Percentiles rank a stretch among this genome's conserved stretches.
Evolutionary conservation across 2,113 vertebrate genomes (phyloP).

Genomic region (Leuciscus idus): DNA sequence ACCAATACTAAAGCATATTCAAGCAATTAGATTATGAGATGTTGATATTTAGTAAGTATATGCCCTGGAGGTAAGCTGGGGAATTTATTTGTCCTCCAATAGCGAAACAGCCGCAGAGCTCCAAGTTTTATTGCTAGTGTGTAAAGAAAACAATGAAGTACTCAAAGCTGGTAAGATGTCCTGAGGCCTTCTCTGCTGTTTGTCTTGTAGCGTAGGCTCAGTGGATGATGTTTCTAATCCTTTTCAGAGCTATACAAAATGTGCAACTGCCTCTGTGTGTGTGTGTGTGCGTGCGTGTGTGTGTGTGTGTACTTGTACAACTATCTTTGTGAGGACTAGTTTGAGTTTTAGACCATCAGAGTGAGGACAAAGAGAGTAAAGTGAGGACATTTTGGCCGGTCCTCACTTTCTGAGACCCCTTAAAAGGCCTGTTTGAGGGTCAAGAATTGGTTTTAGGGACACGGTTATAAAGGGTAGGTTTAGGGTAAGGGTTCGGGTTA

Average conservation of each 20-base stretch:
- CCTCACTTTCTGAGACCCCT: too few relatives aligned
- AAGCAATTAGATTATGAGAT: constrained; percentile 8
- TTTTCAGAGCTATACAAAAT: not conserved
- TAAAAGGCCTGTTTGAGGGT: too few relatives aligned
- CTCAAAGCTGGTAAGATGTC: not conserved
- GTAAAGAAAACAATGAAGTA: not conserved
- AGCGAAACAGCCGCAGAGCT: not conserved
- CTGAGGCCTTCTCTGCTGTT: not conserved
- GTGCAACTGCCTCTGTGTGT: not conserved
- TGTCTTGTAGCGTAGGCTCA: not conserved
- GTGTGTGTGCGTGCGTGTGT: not conserved
- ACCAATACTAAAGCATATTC: not conserved
- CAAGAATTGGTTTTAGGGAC: too few relatives aligned
- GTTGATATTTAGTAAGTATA: not conserved
- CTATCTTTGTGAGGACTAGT: too few relatives aligned
- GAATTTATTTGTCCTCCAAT: not conserved
- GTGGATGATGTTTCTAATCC: constrained; percentile 25
- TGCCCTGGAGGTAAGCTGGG: not conserved
- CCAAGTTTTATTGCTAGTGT: not conserved
- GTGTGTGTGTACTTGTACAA: too few relatives aligned
- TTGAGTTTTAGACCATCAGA: too few relatives aligned
- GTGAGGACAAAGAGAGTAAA: too few relatives aligned
- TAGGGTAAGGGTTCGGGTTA: too few relatives aligned
- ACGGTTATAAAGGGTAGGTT: too few relatives aligned
- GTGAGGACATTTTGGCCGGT: too few relatives aligned